Evolutionary conservation across 1,140 invertebrate genomes (phyloP).

Genomic region (Phortica variegata): DNA sequence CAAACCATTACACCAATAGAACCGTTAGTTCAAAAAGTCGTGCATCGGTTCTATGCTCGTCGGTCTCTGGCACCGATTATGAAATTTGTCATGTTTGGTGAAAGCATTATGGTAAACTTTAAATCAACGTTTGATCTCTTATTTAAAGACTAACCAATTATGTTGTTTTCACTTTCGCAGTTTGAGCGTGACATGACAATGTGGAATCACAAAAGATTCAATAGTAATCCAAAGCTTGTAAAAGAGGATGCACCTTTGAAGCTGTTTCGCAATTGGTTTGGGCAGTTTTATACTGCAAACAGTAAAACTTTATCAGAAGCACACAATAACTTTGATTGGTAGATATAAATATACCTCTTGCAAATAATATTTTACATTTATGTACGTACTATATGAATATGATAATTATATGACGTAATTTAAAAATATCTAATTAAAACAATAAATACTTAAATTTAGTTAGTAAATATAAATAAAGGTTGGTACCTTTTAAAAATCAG

Average conservation of each 20-base stretch:
- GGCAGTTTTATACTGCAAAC: constrained; percentile 82
- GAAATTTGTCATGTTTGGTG: constrained; percentile 68
- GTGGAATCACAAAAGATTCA: constrained; percentile 85
- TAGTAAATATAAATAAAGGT: too few relatives aligned
- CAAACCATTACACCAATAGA: constrained; percentile 81
- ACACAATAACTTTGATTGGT: constrained; percentile 21
- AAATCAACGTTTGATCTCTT: not conserved
- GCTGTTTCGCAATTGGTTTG: constrained; percentile 78
- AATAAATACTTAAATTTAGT: too few relatives aligned
- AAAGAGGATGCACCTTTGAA: constrained; percentile 73
- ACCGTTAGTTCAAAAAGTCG: constrained; percentile 74
- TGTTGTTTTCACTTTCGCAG: constrained; percentile 59
- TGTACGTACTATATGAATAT: too few relatives aligned
- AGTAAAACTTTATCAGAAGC: constrained; percentile 65
- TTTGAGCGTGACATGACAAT: constrained; percentile 82
- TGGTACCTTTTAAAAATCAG: too few relatives aligned
- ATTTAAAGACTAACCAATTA: not conserved
- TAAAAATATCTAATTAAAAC: too few relatives aligned
- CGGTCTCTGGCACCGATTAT: constrained; percentile 65
- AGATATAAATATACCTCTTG: too few relatives aligned
- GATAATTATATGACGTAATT: too few relatives aligned
- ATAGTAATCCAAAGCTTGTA: constrained; percentile 70
- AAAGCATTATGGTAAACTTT: constrained; percentile 72
- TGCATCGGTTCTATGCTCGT: constrained; percentile 73
- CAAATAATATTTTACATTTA: too few relatives aligned